Evolutionary conservation across 2,797 vertebrate genomes (phyloP).

Genomic region (Myotis vivesi): DNA sequence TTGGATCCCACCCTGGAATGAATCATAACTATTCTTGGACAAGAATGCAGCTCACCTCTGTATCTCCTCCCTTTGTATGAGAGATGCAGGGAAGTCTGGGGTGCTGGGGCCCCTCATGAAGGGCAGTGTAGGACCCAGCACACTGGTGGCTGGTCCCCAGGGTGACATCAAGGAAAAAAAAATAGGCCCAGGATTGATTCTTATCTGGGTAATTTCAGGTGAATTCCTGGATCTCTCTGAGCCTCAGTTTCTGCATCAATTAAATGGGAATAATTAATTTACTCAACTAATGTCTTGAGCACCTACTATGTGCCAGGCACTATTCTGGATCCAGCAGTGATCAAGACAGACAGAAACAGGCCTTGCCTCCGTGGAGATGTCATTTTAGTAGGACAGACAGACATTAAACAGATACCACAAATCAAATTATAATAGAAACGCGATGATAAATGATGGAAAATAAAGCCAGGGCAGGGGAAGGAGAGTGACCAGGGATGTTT

Average conservation of each 20-base stretch:
- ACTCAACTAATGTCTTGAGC: background rate
- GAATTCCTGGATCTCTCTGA: background rate
- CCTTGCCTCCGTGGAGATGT: background rate
- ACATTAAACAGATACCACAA: background rate
- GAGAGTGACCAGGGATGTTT: background rate
- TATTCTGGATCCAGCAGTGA: background rate
- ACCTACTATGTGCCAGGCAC: background rate
- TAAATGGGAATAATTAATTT: background rate
- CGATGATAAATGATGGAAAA: background rate
- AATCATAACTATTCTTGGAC: constrained; percentile 71
- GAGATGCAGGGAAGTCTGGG: background rate
- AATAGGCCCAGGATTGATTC: background rate
- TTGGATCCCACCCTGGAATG: constrained; percentile 70
- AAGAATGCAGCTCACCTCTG: constrained; percentile 59
- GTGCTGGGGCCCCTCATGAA: background rate
- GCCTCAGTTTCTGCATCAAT: background rate
- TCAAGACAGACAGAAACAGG: background rate
- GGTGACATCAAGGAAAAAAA: background rate
- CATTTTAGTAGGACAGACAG: background rate
- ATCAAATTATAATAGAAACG: background rate
- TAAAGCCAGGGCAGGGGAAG: background rate
- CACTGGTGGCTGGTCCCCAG: background rate
- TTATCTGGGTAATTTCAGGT: background rate
- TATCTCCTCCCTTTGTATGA: background rate
- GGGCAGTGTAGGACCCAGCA: background rate